These are phyloP conservation scores for Grus americana DNA, from an alignment of 2,113 vertebrate genomes.

Conservation along the genomic window DNA sequence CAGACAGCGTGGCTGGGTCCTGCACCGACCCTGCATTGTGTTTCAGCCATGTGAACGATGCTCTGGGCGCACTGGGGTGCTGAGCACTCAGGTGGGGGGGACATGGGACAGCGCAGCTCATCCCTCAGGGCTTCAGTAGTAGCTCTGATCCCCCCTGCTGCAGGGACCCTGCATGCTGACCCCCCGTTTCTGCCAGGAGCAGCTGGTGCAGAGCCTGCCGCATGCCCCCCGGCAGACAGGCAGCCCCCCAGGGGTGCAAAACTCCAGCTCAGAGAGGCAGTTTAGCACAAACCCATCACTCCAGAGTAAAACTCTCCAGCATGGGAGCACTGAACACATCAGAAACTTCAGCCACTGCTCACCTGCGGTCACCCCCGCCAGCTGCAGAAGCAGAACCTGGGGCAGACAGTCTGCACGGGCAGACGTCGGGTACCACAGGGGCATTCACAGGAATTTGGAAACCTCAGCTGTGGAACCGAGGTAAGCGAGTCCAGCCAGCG, in stretches of 20 bases:
- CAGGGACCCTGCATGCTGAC: accelerated
- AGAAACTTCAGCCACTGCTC: neutral
- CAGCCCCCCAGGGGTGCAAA: neutral
- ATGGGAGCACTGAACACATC: accelerated
- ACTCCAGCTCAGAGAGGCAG: neutral
- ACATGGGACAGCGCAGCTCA: accelerated
- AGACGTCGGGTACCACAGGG: accelerated
- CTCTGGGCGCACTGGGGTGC: neutral
- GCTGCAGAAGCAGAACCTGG: neutral
- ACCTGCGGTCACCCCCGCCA: accelerated
- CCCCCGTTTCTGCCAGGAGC: neutral
- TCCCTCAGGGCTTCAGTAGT: too few relatives aligned
- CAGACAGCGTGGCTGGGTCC: too few relatives aligned
- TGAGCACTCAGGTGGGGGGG: neutral
- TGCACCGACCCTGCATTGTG: accelerated
- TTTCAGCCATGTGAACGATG: accelerated
- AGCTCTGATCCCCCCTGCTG: neutral
- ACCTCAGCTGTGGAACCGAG: neutral
- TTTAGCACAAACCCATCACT: neutral
- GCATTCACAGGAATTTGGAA: neutral
- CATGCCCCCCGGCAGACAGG: too few relatives aligned
- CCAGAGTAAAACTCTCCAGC: accelerated
- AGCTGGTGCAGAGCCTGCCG: neutral
- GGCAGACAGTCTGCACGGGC: neutral
- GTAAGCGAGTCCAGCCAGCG: too few relatives aligned